Conservation (phyloP, 2,113 vertebrate genomes). For the Nipponia nippon region DNA sequence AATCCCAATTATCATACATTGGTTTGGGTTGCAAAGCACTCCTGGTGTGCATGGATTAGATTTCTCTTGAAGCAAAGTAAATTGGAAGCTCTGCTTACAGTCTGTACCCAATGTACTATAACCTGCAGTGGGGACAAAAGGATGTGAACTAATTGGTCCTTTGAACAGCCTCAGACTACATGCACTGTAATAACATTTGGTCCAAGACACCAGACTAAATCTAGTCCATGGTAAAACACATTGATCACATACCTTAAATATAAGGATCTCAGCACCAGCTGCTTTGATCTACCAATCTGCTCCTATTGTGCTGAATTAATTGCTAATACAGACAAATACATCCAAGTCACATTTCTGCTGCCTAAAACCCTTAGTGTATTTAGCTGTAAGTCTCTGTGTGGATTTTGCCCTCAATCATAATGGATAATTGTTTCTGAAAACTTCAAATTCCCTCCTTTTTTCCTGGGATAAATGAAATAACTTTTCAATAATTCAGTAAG, state of each 20-base stretch:
- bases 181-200: not conserved
- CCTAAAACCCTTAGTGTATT: not conserved
- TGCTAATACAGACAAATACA: not conserved
- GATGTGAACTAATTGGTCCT: not conserved
- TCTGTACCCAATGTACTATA: not conserved
- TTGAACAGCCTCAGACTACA: not conserved
- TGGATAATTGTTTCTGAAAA: not conserved
- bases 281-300: not conserved
- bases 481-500: not conserved
- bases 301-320: not conserved
- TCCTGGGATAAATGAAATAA: not conserved
- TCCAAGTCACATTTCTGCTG: not conserved
- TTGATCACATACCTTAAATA: not conserved
- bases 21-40: not conserved
- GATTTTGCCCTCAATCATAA: not conserved
- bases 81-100: not conserved
- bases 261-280: not conserved
- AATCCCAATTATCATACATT: not conserved
- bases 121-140: not conserved
- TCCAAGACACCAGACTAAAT: not conserved
- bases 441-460: not conserved
- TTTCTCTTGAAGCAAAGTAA: not conserved
- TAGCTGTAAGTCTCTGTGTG: not conserved
- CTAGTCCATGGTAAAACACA: not conserved
- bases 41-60: not conserved